Percentiles rank a stretch among this genome's conserved stretches.
Evolutionary conservation across 2,113 vertebrate genomes (phyloP).

Genomic region (Thryonomys swinderianus): DNA sequence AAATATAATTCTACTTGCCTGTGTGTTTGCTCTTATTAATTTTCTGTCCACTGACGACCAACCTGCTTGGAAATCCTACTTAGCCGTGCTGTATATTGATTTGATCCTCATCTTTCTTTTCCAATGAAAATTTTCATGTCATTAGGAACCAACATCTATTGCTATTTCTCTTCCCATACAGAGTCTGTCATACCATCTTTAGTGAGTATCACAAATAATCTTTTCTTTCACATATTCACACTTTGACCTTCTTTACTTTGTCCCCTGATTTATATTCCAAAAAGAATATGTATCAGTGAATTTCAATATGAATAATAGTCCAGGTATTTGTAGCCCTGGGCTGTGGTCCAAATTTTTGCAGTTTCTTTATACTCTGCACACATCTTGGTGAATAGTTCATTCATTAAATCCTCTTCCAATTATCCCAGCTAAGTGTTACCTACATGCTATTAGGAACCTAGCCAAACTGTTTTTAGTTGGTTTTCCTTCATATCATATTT

Average conservation of each 20-base stretch:
- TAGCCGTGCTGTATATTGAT: not conserved
- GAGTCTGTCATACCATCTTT: not conserved
- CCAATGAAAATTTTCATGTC: not conserved
- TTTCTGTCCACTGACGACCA: not conserved
- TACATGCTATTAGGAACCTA: not conserved
- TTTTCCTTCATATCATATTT: not conserved
- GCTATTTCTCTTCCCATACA: not conserved
- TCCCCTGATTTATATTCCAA: not conserved
- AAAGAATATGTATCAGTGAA: not conserved
- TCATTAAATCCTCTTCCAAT: conserved; percentile 10
- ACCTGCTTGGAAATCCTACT: not conserved
- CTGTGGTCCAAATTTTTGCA: not conserved
- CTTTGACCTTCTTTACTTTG: not conserved
- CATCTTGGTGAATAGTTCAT: not conserved
- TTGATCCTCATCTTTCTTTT: not conserved
- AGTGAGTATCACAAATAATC: not conserved
- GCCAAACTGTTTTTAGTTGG: not conserved
- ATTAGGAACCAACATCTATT: not conserved
- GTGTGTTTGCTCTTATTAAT: not conserved
- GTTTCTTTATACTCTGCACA: not conserved
- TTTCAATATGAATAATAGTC: not conserved
- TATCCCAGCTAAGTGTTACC: not conserved
- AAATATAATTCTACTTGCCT: not conserved
- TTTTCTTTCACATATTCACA: not conserved
- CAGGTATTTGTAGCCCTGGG: not conserved